These are phyloP conservation scores for Hylomyscus alleni DNA, from an alignment of 2,797 vertebrate genomes.

Conservation along the genomic window DNA sequence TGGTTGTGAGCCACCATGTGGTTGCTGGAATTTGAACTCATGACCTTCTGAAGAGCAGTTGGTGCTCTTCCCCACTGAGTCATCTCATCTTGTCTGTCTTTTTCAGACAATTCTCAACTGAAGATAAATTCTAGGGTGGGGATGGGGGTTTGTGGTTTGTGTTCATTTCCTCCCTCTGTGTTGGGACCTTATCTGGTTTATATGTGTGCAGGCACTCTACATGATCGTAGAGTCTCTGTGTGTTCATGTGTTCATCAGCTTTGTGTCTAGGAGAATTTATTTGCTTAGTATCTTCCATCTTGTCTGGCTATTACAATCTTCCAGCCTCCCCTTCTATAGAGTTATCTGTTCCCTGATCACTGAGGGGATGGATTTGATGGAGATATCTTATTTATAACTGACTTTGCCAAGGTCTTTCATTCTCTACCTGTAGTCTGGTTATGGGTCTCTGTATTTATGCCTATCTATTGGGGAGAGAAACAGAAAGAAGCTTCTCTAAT, in stretches of 20 bases:
- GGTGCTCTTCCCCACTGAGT: too few relatives aligned
- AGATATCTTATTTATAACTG: background rate
- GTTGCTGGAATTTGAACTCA: too few relatives aligned
- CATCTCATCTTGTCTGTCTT: too few relatives aligned
- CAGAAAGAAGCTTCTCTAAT: background rate
- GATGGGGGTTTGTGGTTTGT: background rate
- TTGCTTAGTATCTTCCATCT: background rate
- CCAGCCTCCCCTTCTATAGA: background rate
- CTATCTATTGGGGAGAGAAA: background rate
- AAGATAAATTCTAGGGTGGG: background rate
- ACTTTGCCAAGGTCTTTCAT: background rate
- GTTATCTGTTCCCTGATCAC: background rate
- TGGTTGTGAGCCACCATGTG: too few relatives aligned
- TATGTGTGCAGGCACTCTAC: background rate
- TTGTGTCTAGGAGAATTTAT: background rate
- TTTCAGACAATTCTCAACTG: background rate
- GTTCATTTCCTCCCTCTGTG: background rate
- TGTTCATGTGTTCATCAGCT: background rate
- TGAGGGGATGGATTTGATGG: background rate
- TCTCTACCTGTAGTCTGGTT: background rate
- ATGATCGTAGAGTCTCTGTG: background rate
- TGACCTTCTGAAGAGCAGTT: too few relatives aligned
- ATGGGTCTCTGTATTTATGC: background rate
- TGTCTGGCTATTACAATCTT: background rate
- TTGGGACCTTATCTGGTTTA: background rate